Evolutionary conservation across 1,140 invertebrate species (phyloP).

Genomic region (Drosophila busckii): DNA sequence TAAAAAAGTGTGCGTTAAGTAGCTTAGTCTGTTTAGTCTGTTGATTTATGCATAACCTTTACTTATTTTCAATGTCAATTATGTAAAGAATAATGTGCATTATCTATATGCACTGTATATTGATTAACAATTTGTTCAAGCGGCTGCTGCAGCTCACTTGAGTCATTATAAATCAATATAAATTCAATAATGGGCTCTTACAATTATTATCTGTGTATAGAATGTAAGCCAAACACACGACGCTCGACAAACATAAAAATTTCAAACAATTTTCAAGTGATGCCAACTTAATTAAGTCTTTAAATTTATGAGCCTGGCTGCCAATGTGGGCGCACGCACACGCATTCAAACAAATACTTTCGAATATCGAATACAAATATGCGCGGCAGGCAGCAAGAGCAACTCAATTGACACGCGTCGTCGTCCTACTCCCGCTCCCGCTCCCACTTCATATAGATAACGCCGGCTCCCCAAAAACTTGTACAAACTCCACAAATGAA

Average conservation of each 20-base stretch:
- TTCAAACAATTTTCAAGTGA: slow-evolving; percentile 75
- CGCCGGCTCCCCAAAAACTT: slow-evolving; percentile 6
- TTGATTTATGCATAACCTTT: too few relatives aligned
- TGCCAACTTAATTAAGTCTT: slow-evolving; percentile 74
- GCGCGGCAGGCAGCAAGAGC: slow-evolving; percentile 6
- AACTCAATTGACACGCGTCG: slow-evolving; percentile 67
- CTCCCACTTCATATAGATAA: slow-evolving; percentile 2
- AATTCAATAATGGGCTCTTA: slow-evolving; percentile 63
- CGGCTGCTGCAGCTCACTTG: slow-evolving; percentile 34
- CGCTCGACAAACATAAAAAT: slow-evolving; percentile 28
- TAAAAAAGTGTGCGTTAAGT: not conserved
- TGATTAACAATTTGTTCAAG: too few relatives aligned
- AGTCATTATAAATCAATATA: slow-evolving; percentile 66
- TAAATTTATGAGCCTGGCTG: slow-evolving; percentile 67
- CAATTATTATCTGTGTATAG: slow-evolving; percentile 68
- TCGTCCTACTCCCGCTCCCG: too few relatives aligned
- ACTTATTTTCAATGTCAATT: too few relatives aligned
- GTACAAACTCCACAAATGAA: slow-evolving; percentile 50
- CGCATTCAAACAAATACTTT: slow-evolving; percentile 15
- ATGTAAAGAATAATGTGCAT: too few relatives aligned
- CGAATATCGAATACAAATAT: slow-evolving; percentile 40
- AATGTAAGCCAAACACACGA: slow-evolving; percentile 29
- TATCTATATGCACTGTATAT: too few relatives aligned
- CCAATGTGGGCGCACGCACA: slow-evolving; percentile 31
- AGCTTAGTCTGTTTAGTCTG: too few relatives aligned